Evolutionary conservation across 2,888 invertebrate species (phyloP), one percentile per base, ranked within the genome.

Genomic region (Sipha maydis): DNA sequence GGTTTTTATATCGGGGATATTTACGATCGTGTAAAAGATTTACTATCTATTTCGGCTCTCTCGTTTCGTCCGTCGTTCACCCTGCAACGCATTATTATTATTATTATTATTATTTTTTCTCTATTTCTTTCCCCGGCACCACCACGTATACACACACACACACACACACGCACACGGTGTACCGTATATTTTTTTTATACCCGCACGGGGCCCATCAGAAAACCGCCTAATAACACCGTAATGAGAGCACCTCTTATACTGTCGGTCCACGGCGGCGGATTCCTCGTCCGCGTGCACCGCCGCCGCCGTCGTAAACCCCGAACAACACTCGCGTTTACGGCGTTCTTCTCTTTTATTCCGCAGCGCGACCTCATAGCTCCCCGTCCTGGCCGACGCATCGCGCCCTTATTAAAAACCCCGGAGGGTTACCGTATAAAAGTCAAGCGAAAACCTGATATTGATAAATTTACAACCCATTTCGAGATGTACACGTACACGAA

Each of bases 21-120:
- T 86, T 86, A 86, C 80, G 86, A 86, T 73, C 86, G 86, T 86
- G 86, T 86, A 86, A 86, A 86, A 86, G 86, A 86, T 86, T 86
- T 86, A 86, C 86, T 80, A 28, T 80, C 71, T 41, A 38, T 75
- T 80, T 80, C 73, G 79, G 84, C 61, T 3, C 56, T 48, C 82
- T 48, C 67, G 71, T 77, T 38, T 67, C 71, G 85, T 73, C 69
- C 71, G 85, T 54, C 84, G 75, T 75, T 75, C 85, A n/a, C 79
- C 86, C 79, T 56, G 61, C 61, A 54, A 25, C 34, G 67, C 21
- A 69, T 31, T 56, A 19, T 61, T 41, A n/a, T 77, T 77, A 8
- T 77, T 48, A n/a, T 80, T 78, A 17, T 38, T 69, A 31, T 56
- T 61, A 54, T 11, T 41, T 11, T 41, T 48, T 61, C 17, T 54